A percentile compares a stretch with the other conserved stretches of the same genome.
These are phyloP conservation scores for Sturnus vulgaris DNA, from an alignment of 2,113 vertebrate species.

Conservation along the genomic window DNA sequence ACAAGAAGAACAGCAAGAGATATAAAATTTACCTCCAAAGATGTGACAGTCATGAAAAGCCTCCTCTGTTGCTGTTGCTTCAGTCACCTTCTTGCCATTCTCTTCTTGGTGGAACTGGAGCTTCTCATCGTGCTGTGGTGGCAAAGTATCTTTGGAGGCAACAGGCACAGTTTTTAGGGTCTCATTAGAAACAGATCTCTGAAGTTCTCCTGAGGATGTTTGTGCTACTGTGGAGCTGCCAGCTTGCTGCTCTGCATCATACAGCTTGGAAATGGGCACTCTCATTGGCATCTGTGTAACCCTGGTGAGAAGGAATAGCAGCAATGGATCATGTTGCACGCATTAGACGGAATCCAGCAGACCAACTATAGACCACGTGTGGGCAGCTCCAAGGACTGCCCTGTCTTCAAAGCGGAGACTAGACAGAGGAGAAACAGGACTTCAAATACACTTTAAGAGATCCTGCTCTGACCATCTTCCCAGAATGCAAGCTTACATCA, in stretches of 20 bases:
- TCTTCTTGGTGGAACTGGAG: neutral
- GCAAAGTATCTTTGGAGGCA: neutral
- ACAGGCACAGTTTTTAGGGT: neutral
- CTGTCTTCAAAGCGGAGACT: neutral
- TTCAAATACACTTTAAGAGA: neutral
- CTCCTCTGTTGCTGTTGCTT: neutral
- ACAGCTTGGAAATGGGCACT: slow-evolving; percentile 3
- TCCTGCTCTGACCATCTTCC: neutral
- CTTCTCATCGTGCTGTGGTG: neutral
- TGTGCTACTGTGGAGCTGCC: neutral
- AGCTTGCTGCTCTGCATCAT: neutral
- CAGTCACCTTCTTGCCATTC: neutral
- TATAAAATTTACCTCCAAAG: slow-evolving; percentile 32
- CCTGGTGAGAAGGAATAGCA: neutral
- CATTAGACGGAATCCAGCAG: neutral
- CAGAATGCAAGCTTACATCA: neutral
- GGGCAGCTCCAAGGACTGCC: neutral
- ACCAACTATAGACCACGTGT: neutral
- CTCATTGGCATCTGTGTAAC: slow-evolving; percentile 26
- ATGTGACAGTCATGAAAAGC: neutral
- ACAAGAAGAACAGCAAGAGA: neutral
- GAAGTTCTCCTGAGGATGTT: neutral
- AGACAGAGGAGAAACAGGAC: neutral
- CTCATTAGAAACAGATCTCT: neutral
- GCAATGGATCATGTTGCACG: neutral